These are phyloP conservation scores for Zapus hudsonius DNA, from an alignment of 2,113 vertebrate species.

Conservation along the genomic window DNA sequence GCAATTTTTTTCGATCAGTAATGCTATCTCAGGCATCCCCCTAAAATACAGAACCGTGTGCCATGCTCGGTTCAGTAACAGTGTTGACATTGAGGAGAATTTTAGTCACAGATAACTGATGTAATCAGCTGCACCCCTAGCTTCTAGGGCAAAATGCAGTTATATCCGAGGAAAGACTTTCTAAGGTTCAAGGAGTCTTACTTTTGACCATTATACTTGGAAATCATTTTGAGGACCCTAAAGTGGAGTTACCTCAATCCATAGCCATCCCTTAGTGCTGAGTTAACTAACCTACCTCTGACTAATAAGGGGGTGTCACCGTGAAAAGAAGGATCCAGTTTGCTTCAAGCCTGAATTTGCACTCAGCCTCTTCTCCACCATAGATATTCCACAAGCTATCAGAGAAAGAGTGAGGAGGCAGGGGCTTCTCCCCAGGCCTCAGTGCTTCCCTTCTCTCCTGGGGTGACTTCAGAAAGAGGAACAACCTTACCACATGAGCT, in stretches of 20 bases:
- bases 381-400: neutral
- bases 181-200: neutral
- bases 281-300: neutral
- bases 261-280: neutral
- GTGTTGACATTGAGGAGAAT: neutral
- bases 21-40: neutral
- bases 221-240: neutral
- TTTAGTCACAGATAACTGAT: neutral
- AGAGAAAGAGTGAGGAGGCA: neutral
- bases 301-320: neutral
- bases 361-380: neutral
- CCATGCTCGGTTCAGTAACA: neutral
- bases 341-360: neutral
- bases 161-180: neutral
- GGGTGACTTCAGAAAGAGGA: neutral
- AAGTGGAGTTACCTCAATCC: rapidly evolving
- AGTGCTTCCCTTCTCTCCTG: neutral
- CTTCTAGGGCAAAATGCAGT: neutral
- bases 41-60: neutral
- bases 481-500: neutral
- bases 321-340: neutral
- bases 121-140: rapidly evolving
- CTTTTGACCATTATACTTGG: neutral
- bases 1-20: neutral
- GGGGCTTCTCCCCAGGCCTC: neutral